Base-by-base conservation (phyloP, 2,797 vertebrate species). In the Mormyrops attenuatus region DNA sequence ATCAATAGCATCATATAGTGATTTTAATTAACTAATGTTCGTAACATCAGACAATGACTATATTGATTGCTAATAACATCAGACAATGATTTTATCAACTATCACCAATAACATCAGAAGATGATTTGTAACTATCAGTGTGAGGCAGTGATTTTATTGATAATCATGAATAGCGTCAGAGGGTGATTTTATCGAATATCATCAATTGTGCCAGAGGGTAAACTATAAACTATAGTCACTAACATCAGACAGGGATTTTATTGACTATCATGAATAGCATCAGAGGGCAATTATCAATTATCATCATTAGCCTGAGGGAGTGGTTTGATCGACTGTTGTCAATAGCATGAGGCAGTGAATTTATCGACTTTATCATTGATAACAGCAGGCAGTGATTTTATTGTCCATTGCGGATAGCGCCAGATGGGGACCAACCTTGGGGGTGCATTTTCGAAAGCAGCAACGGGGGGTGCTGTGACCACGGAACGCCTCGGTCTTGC, bases 401-500 rank as follows among this genome's bases (percentile, higher is more conserved):
- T 77, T 34, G 6, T 20, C 15, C 17, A 6, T 0, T 50, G 49
- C 3, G 5, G 20, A 85, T 26, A 85, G 4, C 0, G 20, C 26
- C 17, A 87, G 80, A 13, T 41, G 49, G 50, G 22, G 5, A 49
- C 89, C 90, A 69, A 98, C 97, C 97, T 97, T 92, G 94, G 90
- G 2, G 96, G 94, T 88, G 97, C 97, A 2, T 95, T 94, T 2
- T 95, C 96, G 91, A 97, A 95, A 17, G 96, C 91, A 89, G 93
- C 89, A 89, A 92, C 87, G 26, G 95, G 91, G 80, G 92, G 93
- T 55, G 91, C 92, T 89, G 91, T 95, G 7, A 97, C 96, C 1
- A 97, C 96, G 57, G 96, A 94, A 17, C 98, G 97, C 92, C 98
- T 96, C 20, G 98, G 98, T 93, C 98, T 96, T 0, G 97, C 97